Conservation (phyloP, 2,888 invertebrate species). For the Ormyrus rosae region DNA sequence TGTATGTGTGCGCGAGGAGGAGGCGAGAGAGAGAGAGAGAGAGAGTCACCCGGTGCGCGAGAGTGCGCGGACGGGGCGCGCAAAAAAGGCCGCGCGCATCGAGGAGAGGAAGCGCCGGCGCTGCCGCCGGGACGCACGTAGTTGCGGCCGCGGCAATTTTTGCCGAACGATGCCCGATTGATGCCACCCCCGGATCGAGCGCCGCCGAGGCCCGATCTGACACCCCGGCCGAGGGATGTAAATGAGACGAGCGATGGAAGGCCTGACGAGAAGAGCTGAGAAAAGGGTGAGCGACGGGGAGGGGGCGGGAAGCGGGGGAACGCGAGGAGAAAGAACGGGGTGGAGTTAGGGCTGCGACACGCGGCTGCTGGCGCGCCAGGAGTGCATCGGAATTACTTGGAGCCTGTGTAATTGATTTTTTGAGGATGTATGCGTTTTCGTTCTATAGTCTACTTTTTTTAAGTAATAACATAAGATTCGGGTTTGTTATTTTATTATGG, state of each 20-base stretch:
- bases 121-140: background rate
- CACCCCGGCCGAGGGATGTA: too few relatives aligned
- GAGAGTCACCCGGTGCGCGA: slow-evolving; percentile 35
- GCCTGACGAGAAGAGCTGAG: too few relatives aligned
- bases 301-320: background rate
- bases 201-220: too few relatives aligned
- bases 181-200: too few relatives aligned
- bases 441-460: too few relatives aligned
- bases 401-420: too few relatives aligned
- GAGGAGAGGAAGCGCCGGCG: slow-evolving; percentile 43
- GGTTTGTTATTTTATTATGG: too few relatives aligned
- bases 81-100: slow-evolving; percentile 46
- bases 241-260: too few relatives aligned
- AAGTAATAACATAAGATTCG: too few relatives aligned
- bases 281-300: background rate
- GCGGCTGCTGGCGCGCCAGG: background rate
- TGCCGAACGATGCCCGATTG: too few relatives aligned
- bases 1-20: slow-evolving; percentile 9
- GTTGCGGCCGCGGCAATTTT: too few relatives aligned
- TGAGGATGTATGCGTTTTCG: too few relatives aligned
- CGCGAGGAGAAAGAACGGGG: slow-evolving; percentile 16
- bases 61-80: slow-evolving; percentile 44
- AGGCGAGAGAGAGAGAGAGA: slow-evolving; percentile 7
- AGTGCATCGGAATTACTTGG: background rate
- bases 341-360: slow-evolving; percentile 19